phyloP scores from a whole-genome alignment of 2,888 invertebrate species.

The Coleophora flavipennella region DNA sequence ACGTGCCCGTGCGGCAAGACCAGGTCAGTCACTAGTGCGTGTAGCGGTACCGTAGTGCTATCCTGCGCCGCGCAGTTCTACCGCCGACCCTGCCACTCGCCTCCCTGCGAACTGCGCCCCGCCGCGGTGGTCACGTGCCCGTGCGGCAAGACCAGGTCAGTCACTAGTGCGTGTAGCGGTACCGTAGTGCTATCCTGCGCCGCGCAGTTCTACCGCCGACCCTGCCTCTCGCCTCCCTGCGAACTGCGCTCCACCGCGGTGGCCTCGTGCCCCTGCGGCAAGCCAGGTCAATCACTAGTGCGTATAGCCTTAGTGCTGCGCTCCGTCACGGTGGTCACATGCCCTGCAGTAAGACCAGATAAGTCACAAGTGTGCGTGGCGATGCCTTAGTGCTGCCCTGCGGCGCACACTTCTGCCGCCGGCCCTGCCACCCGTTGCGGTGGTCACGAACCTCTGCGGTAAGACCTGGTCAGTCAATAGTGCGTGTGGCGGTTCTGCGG shows the following conservation, averaged over 20 bases:
- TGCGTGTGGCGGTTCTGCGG: too few species aligned
- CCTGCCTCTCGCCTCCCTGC: background rate
- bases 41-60: too few species aligned
- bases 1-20: slow-evolving; percentile 57
- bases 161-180: background rate
- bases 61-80: too few species aligned
- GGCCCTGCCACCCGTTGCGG: slow-evolving; percentile 88
- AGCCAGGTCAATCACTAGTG: too few species aligned
- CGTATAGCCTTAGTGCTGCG: too few species aligned
- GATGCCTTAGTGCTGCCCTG: slow-evolving; percentile 85
- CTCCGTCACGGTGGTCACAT: too few species aligned
- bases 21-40: slow-evolving; percentile 13
- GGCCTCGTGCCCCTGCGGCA: too few species aligned
- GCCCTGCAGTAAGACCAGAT: slow-evolving; percentile 27
- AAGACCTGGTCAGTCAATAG: slow-evolving; percentile 26
- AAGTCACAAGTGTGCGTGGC: slow-evolving; percentile 74
- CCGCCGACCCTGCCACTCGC: background rate
- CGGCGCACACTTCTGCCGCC: slow-evolving; percentile 90
- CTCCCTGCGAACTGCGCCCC: slow-evolving; percentile 71
- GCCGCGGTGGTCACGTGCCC: slow-evolving; percentile 41
- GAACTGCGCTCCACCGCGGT: too few species aligned
- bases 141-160: slow-evolving; percentile 43
- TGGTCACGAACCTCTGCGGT: slow-evolving; percentile 62
- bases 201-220: too few species aligned
- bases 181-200: too few species aligned